A percentile compares a stretch with the other conserved stretches of the same genome.
Evolutionary conservation across 2,113 vertebrate species (phyloP).

Genomic region (Garra rufa): DNA sequence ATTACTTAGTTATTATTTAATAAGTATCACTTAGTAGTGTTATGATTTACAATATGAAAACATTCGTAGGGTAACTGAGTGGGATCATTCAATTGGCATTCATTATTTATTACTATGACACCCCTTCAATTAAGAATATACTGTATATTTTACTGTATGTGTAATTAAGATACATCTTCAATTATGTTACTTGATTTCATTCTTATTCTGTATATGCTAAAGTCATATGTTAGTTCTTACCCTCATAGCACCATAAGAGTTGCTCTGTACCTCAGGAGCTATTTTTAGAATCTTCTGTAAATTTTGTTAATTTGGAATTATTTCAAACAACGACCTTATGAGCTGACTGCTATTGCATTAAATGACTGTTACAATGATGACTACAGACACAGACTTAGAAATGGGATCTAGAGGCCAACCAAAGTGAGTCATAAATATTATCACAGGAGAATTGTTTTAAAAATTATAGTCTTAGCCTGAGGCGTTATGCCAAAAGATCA

Average conservation of each 20-base stretch:
- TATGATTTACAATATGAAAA: too few species aligned
- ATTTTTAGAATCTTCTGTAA: not conserved
- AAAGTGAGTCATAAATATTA: conserved; percentile 35
- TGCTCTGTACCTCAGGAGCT: not conserved
- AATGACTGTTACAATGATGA: not conserved
- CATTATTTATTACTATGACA: too few species aligned
- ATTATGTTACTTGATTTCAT: not conserved
- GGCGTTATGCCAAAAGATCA: not conserved
- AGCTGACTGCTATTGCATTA: not conserved
- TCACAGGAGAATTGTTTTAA: not conserved
- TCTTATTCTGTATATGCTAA: not conserved
- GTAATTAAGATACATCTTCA: too few species aligned
- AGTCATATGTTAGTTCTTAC: not conserved
- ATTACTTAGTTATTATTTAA: too few species aligned
- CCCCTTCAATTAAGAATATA: too few species aligned
- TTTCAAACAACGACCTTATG: not conserved
- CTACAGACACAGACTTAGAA: not conserved
- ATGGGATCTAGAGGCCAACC: not conserved
- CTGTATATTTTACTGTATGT: too few species aligned
- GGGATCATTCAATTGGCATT: too few species aligned
- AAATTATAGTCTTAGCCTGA: not conserved
- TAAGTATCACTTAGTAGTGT: too few species aligned
- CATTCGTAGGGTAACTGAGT: too few species aligned
- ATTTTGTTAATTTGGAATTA: not conserved
- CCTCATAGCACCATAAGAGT: not conserved